phyloP scores from a whole-genome alignment of 1,140 invertebrate genomes.

The Heterodera schachtii region DNA sequence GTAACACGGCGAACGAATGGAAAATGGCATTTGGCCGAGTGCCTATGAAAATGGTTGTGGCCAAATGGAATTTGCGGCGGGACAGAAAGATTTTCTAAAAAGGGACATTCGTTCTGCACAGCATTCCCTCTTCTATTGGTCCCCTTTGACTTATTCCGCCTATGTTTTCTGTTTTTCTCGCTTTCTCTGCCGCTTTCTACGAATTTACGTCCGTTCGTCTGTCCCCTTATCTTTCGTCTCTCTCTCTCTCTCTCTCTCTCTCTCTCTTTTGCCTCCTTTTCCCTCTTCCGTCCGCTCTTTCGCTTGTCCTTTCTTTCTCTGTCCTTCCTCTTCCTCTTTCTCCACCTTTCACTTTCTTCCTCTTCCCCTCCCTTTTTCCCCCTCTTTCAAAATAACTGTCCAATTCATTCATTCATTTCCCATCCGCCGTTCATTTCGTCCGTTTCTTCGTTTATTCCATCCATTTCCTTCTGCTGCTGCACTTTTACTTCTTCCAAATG shows the following conservation, averaged over 20 bases:
- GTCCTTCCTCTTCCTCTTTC: not conserved
- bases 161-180: no score
- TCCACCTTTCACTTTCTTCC: not conserved
- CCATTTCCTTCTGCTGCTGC: no score
- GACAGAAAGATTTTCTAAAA: not conserved
- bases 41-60: not conserved
- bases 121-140: not conserved
- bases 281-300: not conserved
- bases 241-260: not conserved
- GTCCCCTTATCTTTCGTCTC: not conserved
- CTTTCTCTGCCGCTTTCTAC: no score
- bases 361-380: not conserved
- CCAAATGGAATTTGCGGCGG: no score
- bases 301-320: not conserved
- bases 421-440: no score
- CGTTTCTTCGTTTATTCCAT: no score
- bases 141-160: slow-evolving; percentile 5
- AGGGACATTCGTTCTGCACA: not conserved
- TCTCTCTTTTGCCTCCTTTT: not conserved
- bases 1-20: no score
- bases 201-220: no score
- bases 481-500: no score
- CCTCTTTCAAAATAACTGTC: not conserved
- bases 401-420: not conserved
- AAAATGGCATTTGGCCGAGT: not conserved